Evolutionary conservation across 2,113 vertebrate genomes (phyloP).

Genomic region (Lagopus leucura): DNA sequence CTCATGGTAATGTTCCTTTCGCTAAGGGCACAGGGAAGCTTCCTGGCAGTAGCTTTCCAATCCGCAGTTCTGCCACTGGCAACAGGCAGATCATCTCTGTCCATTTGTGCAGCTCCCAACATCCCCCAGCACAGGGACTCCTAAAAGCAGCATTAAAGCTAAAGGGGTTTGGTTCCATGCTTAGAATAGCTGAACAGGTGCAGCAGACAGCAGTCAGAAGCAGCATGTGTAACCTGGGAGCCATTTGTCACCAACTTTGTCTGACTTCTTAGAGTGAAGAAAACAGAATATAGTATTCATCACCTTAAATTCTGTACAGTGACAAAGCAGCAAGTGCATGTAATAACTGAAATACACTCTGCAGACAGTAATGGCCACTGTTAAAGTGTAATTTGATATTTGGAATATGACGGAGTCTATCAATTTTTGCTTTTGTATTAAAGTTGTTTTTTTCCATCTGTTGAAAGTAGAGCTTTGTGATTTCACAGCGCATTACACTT

Average conservation of each 20-base stretch:
- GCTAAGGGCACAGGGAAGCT: not conserved
- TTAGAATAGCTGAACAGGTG: not conserved
- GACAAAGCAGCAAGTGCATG: constrained; percentile 43
- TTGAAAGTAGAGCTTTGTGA: constrained; percentile 70
- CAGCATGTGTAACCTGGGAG: not conserved
- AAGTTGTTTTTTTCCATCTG: constrained; percentile 64
- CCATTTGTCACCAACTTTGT: not conserved
- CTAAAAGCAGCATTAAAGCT: not conserved
- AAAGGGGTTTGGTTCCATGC: not conserved
- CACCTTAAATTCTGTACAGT: constrained; percentile 12
- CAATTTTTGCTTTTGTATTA: constrained; percentile 55
- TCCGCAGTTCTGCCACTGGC: not conserved
- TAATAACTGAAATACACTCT: constrained; percentile 28
- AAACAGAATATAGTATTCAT: not conserved
- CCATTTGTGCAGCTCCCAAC: not conserved
- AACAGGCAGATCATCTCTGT: not conserved
- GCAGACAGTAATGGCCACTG: constrained; percentile 45
- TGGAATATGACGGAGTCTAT: constrained; percentile 28
- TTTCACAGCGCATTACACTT: constrained; percentile 87
- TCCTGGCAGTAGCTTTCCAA: not conserved
- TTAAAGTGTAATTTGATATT: constrained; percentile 45
- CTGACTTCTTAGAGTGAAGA: constrained; percentile 15
- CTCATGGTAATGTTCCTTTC: not conserved
- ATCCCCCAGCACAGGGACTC: not conserved
- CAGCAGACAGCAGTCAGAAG: not conserved